Evolutionary conservation across 2,797 vertebrate species (phyloP).

Genomic region (Pangasius sanitwongsei): DNA sequence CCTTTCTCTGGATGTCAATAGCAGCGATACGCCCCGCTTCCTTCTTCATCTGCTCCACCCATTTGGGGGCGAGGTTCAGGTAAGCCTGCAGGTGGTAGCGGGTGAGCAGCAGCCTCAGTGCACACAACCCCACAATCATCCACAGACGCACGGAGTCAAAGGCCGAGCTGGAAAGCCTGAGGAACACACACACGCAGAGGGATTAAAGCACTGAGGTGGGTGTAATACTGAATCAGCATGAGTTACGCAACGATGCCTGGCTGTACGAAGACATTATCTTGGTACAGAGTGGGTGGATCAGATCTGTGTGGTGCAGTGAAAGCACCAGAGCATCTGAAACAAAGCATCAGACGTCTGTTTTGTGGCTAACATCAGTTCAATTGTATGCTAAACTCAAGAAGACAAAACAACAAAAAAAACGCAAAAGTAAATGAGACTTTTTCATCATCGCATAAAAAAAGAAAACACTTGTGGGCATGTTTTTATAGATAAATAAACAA

Average conservation of each 20-base stretch:
- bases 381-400: not conserved
- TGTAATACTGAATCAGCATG: not conserved
- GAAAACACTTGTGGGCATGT: not conserved
- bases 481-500: not conserved
- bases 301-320: not conserved
- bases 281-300: not conserved
- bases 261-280: slow-evolving; percentile 5
- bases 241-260: not conserved
- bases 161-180: slow-evolving; percentile 80
- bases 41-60: slow-evolving; percentile 88
- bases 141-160: slow-evolving; percentile 88
- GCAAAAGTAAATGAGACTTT: not conserved
- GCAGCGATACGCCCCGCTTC: slow-evolving; percentile 88
- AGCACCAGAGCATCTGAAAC: not conserved
- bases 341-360: not conserved
- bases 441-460: not conserved
- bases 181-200: not conserved
- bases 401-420: not conserved
- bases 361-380: not conserved
- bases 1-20: slow-evolving; percentile 91
- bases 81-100: slow-evolving; percentile 93
- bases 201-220: slow-evolving; percentile 1
- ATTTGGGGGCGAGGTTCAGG: slow-evolving; percentile 87
- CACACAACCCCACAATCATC: slow-evolving; percentile 80
- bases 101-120: slow-evolving; percentile 79